Conservation (phyloP, 2,113 vertebrate species). For the Larimichthys polyactis region DNA sequence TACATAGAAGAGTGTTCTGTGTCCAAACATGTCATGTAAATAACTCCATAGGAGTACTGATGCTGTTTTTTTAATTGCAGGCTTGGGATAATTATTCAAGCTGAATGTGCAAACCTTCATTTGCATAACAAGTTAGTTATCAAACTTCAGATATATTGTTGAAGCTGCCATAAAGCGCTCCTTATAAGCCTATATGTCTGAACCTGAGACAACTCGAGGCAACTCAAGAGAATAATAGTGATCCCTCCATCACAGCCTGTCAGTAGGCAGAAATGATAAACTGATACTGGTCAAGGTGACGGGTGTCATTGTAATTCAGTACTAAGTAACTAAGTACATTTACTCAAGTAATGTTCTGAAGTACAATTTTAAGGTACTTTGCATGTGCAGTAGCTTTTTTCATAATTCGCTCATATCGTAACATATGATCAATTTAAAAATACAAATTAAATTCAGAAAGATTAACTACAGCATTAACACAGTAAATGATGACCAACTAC, state of each 20-base stretch:
- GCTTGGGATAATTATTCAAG: conserved; percentile 5
- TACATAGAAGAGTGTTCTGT: conserved; percentile 17
- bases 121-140: not conserved
- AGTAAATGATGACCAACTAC: not conserved
- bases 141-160: not conserved
- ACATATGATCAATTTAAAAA: not conserved
- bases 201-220: too few species aligned
- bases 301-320: not conserved
- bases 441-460: not conserved
- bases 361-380: not conserved
- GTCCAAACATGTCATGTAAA: conserved; percentile 43
- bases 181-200: not conserved
- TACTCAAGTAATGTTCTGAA: not conserved
- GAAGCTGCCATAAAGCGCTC: not conserved
- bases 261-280: not conserved
- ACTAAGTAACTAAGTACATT: not conserved
- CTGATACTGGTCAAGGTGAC: not conserved
- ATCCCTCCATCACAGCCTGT: not conserved
- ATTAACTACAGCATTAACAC: not conserved
- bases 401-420: not conserved
- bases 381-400: not conserved
- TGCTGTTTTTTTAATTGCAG: conserved; percentile 3
- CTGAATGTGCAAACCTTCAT: not conserved
- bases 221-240: not conserved
- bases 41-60: not conserved